phyloP scores from a whole-genome alignment of 2,888 invertebrate species.

The Lasioglossum marginatum region DNA sequence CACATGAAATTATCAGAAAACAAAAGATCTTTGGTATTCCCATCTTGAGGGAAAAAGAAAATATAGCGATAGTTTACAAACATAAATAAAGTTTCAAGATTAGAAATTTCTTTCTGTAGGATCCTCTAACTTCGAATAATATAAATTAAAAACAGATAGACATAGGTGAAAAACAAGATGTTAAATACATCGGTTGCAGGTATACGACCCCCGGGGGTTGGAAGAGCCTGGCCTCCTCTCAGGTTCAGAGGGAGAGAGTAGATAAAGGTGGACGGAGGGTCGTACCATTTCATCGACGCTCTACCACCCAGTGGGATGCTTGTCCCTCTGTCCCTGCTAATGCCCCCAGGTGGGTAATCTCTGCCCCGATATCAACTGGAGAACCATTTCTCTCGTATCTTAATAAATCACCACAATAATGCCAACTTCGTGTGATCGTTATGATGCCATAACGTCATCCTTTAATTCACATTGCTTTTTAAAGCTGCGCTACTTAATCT shows the following conservation, averaged over 20 bases:
- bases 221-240: slow-evolving; percentile 82
- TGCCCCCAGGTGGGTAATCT: slow-evolving; percentile 84
- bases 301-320: slow-evolving; percentile 84
- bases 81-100: background rate
- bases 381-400: slow-evolving; percentile 54
- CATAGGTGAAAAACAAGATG: slow-evolving; percentile 67
- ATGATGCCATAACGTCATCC: slow-evolving; percentile 62
- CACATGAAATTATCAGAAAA: background rate
- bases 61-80: background rate
- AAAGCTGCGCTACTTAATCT: slow-evolving; percentile 82
- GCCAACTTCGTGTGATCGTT: slow-evolving; percentile 57
- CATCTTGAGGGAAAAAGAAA: background rate
- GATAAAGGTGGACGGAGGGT: slow-evolving; percentile 85
- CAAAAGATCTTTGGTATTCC: background rate
- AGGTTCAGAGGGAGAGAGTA: slow-evolving; percentile 83
- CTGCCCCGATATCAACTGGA: slow-evolving; percentile 80
- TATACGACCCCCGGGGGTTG: slow-evolving; percentile 83
- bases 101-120: slow-evolving; percentile 42
- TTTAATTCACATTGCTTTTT: slow-evolving; percentile 85
- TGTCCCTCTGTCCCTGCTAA: slow-evolving; percentile 82
- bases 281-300: slow-evolving; percentile 88
- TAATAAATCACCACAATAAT: slow-evolving; percentile 66
- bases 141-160: slow-evolving; percentile 37
- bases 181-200: slow-evolving; percentile 83
- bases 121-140: slow-evolving; percentile 58